Conservation (phyloP, 2,797 vertebrate genomes). For the Phyllotis vaccarum region DNA sequence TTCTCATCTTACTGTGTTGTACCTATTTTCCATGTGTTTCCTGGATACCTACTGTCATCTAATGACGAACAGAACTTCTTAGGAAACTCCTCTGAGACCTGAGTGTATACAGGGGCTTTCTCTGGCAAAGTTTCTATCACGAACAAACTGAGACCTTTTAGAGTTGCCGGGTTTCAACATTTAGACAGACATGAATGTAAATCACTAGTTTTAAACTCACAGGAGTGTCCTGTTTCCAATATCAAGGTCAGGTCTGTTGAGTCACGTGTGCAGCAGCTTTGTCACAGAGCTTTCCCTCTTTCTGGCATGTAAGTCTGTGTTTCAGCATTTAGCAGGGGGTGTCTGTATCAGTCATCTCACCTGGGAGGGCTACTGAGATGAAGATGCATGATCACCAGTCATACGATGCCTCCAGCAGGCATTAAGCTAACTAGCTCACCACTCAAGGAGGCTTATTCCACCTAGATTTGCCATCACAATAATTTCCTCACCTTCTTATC, state of each 20-base stretch:
- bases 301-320: background rate
- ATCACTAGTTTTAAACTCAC: background rate
- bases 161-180: background rate
- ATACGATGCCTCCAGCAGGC: accelerated
- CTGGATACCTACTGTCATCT: background rate
- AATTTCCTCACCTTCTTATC: background rate
- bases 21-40: background rate
- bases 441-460: background rate
- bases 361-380: too few relatives aligned
- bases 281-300: too few relatives aligned
- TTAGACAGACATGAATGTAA: background rate
- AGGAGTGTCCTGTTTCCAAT: background rate
- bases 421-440: background rate
- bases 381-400: background rate
- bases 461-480: background rate
- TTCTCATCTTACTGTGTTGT: background rate
- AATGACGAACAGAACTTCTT: background rate
- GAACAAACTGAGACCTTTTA: background rate
- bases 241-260: background rate
- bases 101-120: background rate
- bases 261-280: too few relatives aligned
- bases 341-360: too few relatives aligned
- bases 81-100: background rate
- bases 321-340: background rate
- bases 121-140: background rate